Conservation (phyloP, 2,113 vertebrate species). For the Pontoporia blainvillei region DNA sequence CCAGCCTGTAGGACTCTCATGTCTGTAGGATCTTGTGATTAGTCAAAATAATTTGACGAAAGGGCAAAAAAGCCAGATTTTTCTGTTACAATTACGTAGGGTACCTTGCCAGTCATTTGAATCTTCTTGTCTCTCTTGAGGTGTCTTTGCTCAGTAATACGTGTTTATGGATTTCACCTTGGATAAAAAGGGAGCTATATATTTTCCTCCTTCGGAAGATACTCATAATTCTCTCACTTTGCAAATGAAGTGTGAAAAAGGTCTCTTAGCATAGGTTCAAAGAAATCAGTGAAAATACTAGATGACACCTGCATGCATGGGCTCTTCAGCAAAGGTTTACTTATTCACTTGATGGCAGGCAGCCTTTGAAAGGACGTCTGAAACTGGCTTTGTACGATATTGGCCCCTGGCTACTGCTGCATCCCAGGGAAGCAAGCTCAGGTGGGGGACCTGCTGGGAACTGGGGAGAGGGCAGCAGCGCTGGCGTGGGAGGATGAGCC, state of each 20-base stretch:
- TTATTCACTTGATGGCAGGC: no score
- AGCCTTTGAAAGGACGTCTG: background rate
- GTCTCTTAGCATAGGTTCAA: background rate
- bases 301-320: fast-evolving
- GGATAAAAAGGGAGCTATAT: background rate
- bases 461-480: background rate
- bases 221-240: background rate
- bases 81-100: background rate
- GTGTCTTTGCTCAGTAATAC: background rate
- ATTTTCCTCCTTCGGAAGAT: background rate
- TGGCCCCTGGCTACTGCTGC: background rate
- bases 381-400: fast-evolving
- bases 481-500: fast-evolving
- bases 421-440: background rate
- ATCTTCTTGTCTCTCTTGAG: background rate
- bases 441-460: no score
- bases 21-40: background rate
- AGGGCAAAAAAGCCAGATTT: background rate
- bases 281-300: background rate
- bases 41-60: background rate
- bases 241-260: background rate
- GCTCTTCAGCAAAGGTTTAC: background rate
- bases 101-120: background rate
- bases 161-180: background rate
- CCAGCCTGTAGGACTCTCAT: fast-evolving